A percentile compares a stretch with the other conserved stretches of the same genome.
phyloP scores from a whole-genome alignment of 2,113 vertebrate genomes.

The Elaphurus davidianus region DNA sequence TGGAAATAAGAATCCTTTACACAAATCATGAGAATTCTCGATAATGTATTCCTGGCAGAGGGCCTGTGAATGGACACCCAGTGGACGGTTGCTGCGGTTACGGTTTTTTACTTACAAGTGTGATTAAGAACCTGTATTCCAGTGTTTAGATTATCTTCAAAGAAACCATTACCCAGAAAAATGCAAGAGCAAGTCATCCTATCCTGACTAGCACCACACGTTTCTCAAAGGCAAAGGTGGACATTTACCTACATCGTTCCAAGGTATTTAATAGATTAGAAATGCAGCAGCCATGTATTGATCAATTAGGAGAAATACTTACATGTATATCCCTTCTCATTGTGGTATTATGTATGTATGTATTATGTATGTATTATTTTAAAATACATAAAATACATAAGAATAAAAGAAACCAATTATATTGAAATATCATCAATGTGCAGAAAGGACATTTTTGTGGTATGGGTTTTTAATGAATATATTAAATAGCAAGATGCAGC shows the following conservation, averaged over 20 bases:
- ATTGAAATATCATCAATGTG: background rate
- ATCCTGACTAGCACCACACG: background rate
- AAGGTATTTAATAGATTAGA: background rate
- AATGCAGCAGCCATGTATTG: background rate
- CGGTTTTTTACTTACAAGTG: background rate
- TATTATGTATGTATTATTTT: background rate
- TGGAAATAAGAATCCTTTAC: background rate
- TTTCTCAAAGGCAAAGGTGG: background rate
- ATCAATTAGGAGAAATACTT: background rate
- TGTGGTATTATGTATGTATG: background rate
- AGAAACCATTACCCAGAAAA: background rate
- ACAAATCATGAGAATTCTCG: background rate
- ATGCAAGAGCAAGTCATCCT: background rate
- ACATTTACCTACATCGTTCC: background rate
- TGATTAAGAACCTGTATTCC: background rate
- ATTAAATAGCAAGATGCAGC: background rate
- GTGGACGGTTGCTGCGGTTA: background rate
- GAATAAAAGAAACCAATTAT: background rate
- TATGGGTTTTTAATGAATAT: background rate
- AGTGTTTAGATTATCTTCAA: background rate
- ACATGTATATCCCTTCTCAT: background rate
- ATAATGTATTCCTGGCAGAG: background rate
- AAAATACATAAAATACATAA: background rate
- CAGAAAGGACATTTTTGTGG: background rate
- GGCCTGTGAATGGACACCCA: too few species aligned